A percentile compares a stretch with the other conserved stretches of the same genome.
Evolutionary conservation across 2,797 vertebrate species (phyloP).

Genomic region (Pteropus rufus): DNA sequence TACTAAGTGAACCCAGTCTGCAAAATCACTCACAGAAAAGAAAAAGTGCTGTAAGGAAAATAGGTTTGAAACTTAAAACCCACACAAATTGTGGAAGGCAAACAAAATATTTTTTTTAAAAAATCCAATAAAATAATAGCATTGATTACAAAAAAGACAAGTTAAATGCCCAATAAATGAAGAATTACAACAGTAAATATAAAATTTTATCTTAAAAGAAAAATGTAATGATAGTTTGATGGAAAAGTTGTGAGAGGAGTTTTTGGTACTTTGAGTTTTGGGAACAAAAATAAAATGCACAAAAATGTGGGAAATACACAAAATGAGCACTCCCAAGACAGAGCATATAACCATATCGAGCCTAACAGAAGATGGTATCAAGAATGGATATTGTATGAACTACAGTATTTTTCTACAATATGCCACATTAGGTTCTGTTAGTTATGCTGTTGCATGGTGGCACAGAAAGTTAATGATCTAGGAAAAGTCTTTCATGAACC

Average conservation of each 20-base stretch:
- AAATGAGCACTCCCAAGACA: neutral
- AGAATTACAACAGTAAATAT: neutral
- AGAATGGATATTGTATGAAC: neutral
- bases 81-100: neutral
- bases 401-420: neutral
- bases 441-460: neutral
- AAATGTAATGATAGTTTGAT: neutral
- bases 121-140: neutral
- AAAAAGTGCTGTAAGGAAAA: neutral
- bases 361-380: neutral
- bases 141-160: neutral
- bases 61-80: neutral
- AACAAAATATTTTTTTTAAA: neutral
- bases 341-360: neutral
- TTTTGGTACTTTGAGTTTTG: neutral
- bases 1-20: neutral
- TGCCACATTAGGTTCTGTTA: neutral
- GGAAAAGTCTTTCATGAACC: neutral
- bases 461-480: neutral
- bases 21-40: neutral
- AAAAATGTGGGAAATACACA: neutral
- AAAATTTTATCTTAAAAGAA: neutral
- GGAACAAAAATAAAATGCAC: neutral
- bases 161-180: neutral
- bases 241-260: neutral